Evolutionary conservation across 1,140 invertebrate genomes (phyloP).

Genomic region (Drosophila truncata): DNA sequence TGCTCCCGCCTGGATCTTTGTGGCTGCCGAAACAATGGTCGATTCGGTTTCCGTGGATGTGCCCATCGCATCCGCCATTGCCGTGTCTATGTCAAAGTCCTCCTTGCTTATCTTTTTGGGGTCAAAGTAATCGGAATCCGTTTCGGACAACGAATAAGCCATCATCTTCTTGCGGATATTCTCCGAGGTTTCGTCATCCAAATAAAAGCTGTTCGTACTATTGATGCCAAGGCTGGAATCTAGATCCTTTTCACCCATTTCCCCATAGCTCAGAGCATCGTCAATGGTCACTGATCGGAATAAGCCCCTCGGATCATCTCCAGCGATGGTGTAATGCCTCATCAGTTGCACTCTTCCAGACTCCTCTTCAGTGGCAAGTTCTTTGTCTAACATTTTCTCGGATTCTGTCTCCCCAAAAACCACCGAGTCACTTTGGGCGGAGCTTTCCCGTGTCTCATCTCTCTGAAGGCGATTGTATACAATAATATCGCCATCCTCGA

Average conservation of each 20-base stretch:
- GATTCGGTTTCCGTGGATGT: slow-evolving; percentile 84
- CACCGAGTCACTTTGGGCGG: slow-evolving; percentile 70
- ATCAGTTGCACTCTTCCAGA: slow-evolving; percentile 41
- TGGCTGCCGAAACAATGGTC: slow-evolving; percentile 78
- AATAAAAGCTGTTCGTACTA: slow-evolving; percentile 56
- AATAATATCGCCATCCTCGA: slow-evolving; percentile 67
- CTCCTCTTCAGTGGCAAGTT: slow-evolving; percentile 37
- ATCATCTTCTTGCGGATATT: slow-evolving; percentile 82
- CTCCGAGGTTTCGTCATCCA: slow-evolving; percentile 78
- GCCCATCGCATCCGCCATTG: slow-evolving; percentile 67
- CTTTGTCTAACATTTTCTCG: slow-evolving; percentile 15
- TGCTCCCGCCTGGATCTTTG: slow-evolving; percentile 79
- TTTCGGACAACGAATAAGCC: slow-evolving; percentile 80
- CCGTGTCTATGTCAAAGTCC: slow-evolving; percentile 78
- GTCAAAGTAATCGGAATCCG: slow-evolving; percentile 75
- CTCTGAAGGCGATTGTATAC: slow-evolving; percentile 58
- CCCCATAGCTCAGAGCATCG: slow-evolving; percentile 51
- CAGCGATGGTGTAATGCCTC: slow-evolving; percentile 72
- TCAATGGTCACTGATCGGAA: slow-evolving; percentile 65
- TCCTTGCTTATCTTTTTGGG: slow-evolving; percentile 42
- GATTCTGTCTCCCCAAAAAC: slow-evolving; percentile 50
- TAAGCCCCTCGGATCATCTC: slow-evolving; percentile 61
- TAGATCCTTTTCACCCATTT: slow-evolving; percentile 15
- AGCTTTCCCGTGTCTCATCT: slow-evolving; percentile 72
- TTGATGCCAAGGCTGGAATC: slow-evolving; percentile 22